These are phyloP conservation scores for Erebia ligea DNA, from an alignment of 2,888 invertebrate species.

Conservation along the genomic window DNA sequence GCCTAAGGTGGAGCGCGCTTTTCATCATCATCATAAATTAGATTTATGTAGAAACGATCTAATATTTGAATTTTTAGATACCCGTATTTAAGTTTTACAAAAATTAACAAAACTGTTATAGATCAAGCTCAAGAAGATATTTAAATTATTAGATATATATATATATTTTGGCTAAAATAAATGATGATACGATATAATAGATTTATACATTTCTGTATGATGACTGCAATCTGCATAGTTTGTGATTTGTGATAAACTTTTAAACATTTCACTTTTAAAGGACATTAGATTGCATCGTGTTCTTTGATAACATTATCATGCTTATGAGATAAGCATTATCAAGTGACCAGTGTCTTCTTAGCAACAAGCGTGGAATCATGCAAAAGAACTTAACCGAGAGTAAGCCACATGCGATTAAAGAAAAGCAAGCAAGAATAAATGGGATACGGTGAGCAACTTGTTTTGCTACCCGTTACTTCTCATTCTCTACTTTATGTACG, in stretches of 20 bases:
- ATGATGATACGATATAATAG: no score
- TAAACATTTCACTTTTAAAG: not conserved
- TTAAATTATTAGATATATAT: no score
- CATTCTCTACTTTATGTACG: not conserved
- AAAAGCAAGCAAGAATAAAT: constrained; percentile 47
- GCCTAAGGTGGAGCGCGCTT: no score
- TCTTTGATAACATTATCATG: constrained; percentile 13
- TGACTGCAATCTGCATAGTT: not conserved
- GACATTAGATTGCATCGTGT: constrained; percentile 3
- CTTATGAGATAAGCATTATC: constrained; percentile 15
- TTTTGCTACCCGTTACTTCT: not conserved
- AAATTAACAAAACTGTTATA: no score
- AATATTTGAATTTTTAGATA: no score
- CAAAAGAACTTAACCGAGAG: constrained; percentile 44
- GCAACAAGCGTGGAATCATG: constrained; percentile 44
- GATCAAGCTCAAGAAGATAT: no score
- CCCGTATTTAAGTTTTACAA: no score
- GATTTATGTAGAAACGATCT: no score
- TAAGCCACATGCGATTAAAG: constrained; percentile 49
- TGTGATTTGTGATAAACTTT: constrained; percentile 5
- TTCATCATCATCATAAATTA: no score
- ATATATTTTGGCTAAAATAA: no score
- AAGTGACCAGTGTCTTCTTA: constrained; percentile 24
- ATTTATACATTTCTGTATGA: not conserved
- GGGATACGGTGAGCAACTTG: constrained; percentile 7